A percentile compares a stretch with the other conserved stretches of the same genome.
Conservation (phyloP, 2,797 vertebrate genomes). For the Rhabdomys pumilio region DNA sequence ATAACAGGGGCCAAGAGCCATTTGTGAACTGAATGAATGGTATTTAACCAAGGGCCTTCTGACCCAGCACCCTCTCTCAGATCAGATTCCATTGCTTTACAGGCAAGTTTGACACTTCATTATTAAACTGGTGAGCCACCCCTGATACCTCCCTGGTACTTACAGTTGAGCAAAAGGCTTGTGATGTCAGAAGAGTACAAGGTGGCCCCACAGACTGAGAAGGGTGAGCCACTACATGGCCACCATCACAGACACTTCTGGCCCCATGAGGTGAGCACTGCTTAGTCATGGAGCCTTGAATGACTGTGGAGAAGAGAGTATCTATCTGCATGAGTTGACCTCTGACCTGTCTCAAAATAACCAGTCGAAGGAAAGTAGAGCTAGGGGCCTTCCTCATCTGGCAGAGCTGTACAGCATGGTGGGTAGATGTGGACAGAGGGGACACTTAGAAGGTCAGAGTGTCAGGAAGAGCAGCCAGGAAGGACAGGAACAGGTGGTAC, state of each 20-base stretch:
- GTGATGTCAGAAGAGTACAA: rapidly evolving
- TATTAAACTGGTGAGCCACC: not conserved
- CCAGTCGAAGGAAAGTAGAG: not conserved
- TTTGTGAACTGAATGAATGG: not conserved
- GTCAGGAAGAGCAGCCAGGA: not conserved
- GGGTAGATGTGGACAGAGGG: too few species aligned
- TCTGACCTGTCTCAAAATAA: not conserved
- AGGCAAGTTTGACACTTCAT: not conserved
- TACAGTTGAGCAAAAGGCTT: not conserved
- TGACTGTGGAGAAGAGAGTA: not conserved
- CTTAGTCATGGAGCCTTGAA: rapidly evolving
- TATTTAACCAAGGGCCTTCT: rapidly evolving
- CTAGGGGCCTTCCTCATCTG: not conserved
- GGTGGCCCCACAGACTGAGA: not conserved
- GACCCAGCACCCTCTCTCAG: not conserved
- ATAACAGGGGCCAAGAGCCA: not conserved
- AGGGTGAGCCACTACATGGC: rapidly evolving
- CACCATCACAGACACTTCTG: not conserved
- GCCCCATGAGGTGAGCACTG: not conserved
- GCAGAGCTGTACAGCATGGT: rapidly evolving
- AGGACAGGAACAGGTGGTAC: too few species aligned
- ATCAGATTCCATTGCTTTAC: not conserved
- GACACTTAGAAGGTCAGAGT: rapidly evolving
- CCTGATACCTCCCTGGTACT: not conserved
- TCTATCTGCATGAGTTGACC: not conserved